A percentile compares a stretch with the other conserved stretches of the same genome.
Conservation (phyloP, 2,113 vertebrate species). For the Phoenicopterus ruber region DNA sequence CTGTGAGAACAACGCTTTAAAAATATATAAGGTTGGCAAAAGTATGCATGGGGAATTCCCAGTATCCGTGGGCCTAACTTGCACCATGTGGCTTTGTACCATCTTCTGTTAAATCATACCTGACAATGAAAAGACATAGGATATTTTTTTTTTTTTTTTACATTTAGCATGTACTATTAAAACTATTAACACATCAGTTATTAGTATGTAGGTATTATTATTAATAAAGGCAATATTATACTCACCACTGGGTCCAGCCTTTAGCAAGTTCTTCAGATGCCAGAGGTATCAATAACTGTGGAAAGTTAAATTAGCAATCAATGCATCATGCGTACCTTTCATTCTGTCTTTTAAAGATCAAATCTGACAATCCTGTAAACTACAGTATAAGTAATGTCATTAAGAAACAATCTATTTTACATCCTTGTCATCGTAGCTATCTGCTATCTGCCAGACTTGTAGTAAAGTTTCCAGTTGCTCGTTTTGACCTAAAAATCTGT, state of each 20-base stretch:
- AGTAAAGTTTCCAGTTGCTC: not conserved
- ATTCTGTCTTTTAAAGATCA: not conserved
- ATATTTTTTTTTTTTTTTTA: not conserved
- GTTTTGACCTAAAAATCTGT: not conserved
- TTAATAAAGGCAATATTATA: not conserved
- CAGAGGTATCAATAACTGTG: constrained; percentile 86
- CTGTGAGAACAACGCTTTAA: constrained; percentile 36
- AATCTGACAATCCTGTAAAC: not conserved
- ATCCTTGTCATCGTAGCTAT: not conserved
- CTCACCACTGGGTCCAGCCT: constrained; percentile 93
- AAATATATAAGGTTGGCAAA: constrained; percentile 50
- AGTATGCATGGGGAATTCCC: not conserved
- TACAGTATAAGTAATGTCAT: not conserved
- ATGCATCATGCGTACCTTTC: not conserved
- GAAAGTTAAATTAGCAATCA: not conserved
- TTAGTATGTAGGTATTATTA: not conserved
- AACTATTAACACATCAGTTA: not conserved
- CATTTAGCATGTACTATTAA: not conserved
- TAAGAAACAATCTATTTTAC: not conserved
- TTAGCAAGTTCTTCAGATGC: constrained; percentile 85
- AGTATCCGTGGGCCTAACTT: constrained; percentile 62
- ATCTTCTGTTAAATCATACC: constrained; percentile 93
- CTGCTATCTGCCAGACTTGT: not conserved
- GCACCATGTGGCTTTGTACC: constrained; percentile 72
- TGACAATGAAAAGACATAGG: constrained; percentile 36